A percentile compares a stretch with the other conserved stretches of the same genome.
These are phyloP conservation scores for Sarcophaga subvicina DNA, from an alignment of 2,888 invertebrate species.

Conservation along the genomic window DNA sequence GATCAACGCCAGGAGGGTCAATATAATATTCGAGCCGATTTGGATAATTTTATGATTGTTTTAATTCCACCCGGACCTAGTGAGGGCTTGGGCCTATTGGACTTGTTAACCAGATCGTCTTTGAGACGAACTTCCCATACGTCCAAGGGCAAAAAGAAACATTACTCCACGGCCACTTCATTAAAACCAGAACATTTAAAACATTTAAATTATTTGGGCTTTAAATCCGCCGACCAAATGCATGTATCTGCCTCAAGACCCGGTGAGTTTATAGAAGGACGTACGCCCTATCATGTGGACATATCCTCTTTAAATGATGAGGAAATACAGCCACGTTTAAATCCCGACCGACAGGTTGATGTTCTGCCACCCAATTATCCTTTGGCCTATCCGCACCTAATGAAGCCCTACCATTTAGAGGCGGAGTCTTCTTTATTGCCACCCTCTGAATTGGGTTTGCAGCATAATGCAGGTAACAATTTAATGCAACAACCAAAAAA, in stretches of 20 bases:
- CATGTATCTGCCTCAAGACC: slow-evolving; percentile 55
- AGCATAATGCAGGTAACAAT: slow-evolving; percentile 60
- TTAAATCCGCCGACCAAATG: slow-evolving; percentile 6
- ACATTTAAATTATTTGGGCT: slow-evolving; percentile 61
- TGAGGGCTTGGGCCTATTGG: slow-evolving; percentile 76
- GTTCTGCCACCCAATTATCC: slow-evolving; percentile 80
- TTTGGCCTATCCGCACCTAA: slow-evolving; percentile 75
- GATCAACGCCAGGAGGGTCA: slow-evolving; percentile 91
- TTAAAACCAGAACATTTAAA: slow-evolving; percentile 64
- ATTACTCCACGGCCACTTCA: slow-evolving; percentile 54
- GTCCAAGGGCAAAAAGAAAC: slow-evolving; percentile 72
- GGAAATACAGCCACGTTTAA: slow-evolving; percentile 75
- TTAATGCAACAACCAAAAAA: too few relatives aligned
- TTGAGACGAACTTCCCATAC: slow-evolving; percentile 72
- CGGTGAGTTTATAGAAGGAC: slow-evolving; percentile 86
- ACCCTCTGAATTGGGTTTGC: slow-evolving; percentile 70
- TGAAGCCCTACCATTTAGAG: slow-evolving; percentile 80
- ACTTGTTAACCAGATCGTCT: slow-evolving; percentile 77
- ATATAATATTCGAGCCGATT: slow-evolving; percentile 87
- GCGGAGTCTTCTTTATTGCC: slow-evolving; percentile 78
- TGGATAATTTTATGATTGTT: slow-evolving; percentile 88
- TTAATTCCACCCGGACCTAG: slow-evolving; percentile 82
- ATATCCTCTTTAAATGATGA: slow-evolving; percentile 81
- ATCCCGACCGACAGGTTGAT: slow-evolving; percentile 79
- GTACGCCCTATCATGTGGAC: slow-evolving; percentile 87